Evolutionary conservation across 2,888 invertebrate genomes (phyloP).

Genomic region (Andrena marginata): DNA sequence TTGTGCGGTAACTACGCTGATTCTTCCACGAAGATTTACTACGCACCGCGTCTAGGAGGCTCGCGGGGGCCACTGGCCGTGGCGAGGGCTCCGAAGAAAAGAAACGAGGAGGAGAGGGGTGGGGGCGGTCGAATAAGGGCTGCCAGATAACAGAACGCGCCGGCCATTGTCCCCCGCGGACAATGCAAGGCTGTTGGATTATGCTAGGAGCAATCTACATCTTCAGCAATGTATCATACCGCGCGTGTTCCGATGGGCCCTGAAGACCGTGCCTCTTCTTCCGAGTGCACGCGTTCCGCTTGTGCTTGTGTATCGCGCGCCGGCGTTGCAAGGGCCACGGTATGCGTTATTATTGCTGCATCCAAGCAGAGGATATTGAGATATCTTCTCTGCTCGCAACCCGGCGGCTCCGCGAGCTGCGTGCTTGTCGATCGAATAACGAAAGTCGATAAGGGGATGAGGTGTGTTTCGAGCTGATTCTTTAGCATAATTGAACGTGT

Average conservation of each 20-base stretch:
- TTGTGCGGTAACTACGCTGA: constrained; percentile 57
- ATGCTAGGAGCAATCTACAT: constrained; percentile 81
- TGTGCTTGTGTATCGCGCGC: background rate
- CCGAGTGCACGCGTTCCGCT: background rate
- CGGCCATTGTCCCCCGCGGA: constrained; percentile 78
- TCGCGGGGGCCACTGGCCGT: constrained; percentile 18
- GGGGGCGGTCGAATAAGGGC: constrained; percentile 52
- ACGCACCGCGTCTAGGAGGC: constrained; percentile 43
- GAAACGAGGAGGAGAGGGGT: background rate
- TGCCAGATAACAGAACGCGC: constrained; percentile 69
- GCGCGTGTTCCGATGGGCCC: constrained; percentile 57
- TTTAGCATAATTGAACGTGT: too few relatives aligned
- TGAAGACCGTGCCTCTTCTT: constrained; percentile 58
- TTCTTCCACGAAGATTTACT: constrained; percentile 52
- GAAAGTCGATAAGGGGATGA: too few relatives aligned
- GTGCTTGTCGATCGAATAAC: background rate
- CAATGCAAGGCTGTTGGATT: constrained; percentile 80
- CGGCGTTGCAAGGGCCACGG: background rate
- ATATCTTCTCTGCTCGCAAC: constrained; percentile 61
- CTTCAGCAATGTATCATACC: constrained; percentile 81
- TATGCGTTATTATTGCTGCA: constrained; percentile 58
- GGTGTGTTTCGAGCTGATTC: too few relatives aligned
- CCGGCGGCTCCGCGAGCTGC: constrained; percentile 21
- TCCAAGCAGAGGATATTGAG: constrained; percentile 74
- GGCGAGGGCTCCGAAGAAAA: constrained; percentile 10